These are phyloP conservation scores for Euschistus heros DNA, from an alignment of 1,140 invertebrate species.

Conservation along the genomic window DNA sequence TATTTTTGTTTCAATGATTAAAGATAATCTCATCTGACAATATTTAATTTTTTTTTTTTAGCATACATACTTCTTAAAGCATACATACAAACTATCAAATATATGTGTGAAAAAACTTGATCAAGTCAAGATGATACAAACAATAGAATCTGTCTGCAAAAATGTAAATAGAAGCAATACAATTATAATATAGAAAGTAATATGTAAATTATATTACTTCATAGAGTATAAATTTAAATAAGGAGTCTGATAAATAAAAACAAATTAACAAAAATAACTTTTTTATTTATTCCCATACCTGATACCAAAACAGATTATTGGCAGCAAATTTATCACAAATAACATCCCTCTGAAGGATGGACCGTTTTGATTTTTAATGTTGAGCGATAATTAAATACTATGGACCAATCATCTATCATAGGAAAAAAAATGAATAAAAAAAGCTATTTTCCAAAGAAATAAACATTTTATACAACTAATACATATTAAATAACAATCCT, in stretches of 20 bases:
- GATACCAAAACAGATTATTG: slow-evolving; percentile 19
- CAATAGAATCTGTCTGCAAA: slow-evolving; percentile 1
- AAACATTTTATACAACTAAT: slow-evolving; percentile 6
- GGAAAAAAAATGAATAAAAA: slow-evolving; percentile 13
- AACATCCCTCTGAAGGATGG: slow-evolving; percentile 2
- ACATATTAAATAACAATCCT: slow-evolving; percentile 7
- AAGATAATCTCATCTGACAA: not conserved
- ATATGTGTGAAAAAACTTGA: slow-evolving; percentile 11
- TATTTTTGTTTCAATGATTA: not conserved
- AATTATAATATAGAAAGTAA: not conserved
- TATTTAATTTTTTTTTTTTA: slow-evolving; percentile 11
- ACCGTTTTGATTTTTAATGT: slow-evolving; percentile 16
- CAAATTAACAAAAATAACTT: slow-evolving; percentile 10
- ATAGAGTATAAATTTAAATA: not conserved
- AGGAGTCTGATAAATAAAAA: not conserved
- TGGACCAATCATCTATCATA: slow-evolving; percentile 1
- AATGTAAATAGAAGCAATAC: not conserved
- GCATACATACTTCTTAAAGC: slow-evolving; percentile 20
- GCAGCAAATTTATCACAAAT: slow-evolving; percentile 19
- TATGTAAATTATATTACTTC: not conserved
- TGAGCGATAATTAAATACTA: slow-evolving; percentile 18
- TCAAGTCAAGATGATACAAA: not conserved
- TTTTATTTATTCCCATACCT: slow-evolving; percentile 18
- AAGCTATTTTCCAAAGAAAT: slow-evolving; percentile 9
- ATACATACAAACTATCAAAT: slow-evolving; percentile 22